These are phyloP conservation scores for Xerus rutilus DNA, from an alignment of 2,797 vertebrate species.

Conservation along the genomic window DNA sequence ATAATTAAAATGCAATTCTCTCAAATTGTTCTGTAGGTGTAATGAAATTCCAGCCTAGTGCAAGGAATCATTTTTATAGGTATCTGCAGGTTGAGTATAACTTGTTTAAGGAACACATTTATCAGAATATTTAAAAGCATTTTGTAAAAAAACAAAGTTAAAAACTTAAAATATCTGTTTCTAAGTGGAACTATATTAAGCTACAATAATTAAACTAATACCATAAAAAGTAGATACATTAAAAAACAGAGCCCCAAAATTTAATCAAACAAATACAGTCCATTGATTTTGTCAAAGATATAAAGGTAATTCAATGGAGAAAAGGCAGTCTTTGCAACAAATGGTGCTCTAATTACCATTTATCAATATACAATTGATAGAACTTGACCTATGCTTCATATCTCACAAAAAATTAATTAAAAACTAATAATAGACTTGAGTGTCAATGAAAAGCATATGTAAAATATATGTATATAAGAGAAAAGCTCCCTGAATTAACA, in stretches of 20 bases:
- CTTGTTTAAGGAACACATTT: neutral
- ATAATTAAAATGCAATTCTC: neutral
- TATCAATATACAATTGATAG: neutral
- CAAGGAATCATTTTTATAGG: neutral
- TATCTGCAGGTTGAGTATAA: neutral
- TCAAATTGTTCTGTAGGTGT: neutral
- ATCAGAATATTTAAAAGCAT: too few species aligned
- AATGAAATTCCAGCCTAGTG: neutral
- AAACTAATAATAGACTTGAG: too few species aligned
- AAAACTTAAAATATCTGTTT: too few species aligned
- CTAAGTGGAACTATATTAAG: neutral
- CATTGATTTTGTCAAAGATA: neutral
- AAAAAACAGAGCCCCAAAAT: neutral
- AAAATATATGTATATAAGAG: neutral
- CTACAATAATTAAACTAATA: neutral
- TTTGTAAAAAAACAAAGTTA: too few species aligned
- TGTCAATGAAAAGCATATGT: neutral
- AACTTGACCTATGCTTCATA: neutral
- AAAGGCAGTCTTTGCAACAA: neutral
- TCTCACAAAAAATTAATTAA: neutral
- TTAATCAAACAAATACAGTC: neutral
- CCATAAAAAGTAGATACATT: neutral
- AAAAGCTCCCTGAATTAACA: neutral
- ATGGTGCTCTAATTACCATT: neutral
- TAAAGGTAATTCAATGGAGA: neutral